Percentiles rank a stretch among this genome's conserved stretches.
These are phyloP conservation scores for Callipepla squamata DNA, from an alignment of 2,113 vertebrate genomes.

Conservation along the genomic window DNA sequence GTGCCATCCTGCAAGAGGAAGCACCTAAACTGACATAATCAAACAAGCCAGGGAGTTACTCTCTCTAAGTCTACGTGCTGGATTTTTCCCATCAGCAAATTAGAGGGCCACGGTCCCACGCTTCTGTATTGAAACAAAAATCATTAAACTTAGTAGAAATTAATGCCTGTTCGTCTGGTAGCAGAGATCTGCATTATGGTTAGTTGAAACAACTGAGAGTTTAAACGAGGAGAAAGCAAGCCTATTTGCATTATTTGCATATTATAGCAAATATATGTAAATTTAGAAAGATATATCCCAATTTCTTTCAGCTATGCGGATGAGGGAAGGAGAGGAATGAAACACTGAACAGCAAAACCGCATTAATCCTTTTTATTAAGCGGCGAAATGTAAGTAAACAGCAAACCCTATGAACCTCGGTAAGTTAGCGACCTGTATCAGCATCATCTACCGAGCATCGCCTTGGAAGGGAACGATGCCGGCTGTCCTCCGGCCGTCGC, in stretches of 20 bases:
- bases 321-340: neutral
- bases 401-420: neutral
- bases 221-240: neutral
- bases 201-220: neutral
- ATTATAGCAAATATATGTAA: neutral
- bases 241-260: neutral
- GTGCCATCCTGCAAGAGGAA: neutral
- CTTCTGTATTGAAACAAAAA: neutral
- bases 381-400: neutral
- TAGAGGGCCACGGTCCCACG: rapidly evolving
- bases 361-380: constrained; percentile 34
- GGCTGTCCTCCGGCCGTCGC: neutral
- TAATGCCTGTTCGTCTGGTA: neutral
- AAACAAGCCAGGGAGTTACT: neutral
- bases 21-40: neutral
- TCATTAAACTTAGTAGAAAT: neutral
- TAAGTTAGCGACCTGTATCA: constrained; percentile 6
- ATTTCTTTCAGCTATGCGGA: constrained; percentile 12
- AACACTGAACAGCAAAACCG: constrained; percentile 31
- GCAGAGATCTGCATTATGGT: neutral
- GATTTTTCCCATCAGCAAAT: neutral
- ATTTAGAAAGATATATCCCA: neutral
- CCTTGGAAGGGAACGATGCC: neutral
- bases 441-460: neutral
- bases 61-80: neutral